Conservation (phyloP, 2,888 invertebrate species). For the Alentia gelatinosa region DNA sequence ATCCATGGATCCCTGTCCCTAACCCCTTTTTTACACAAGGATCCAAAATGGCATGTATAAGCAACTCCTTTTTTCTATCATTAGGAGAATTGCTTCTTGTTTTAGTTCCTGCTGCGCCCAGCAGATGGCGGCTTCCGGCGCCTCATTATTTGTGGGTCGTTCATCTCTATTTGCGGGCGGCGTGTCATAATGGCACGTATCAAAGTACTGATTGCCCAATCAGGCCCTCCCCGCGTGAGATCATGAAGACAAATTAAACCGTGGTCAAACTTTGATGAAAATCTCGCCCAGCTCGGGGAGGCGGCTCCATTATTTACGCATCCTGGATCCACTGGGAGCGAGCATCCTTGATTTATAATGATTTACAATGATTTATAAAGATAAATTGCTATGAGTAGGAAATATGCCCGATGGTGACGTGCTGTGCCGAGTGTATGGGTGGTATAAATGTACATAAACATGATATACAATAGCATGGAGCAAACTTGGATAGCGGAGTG, state of each 20-base stretch:
- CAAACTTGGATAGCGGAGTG: background rate
- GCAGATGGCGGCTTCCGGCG: background rate
- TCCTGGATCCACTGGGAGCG: background rate
- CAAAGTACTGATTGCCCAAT: background rate
- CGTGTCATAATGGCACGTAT: background rate
- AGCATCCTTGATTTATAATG: background rate
- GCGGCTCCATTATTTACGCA: slow-evolving; percentile 1
- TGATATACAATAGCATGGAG: background rate
- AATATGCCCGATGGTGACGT: background rate
- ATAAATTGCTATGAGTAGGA: background rate
- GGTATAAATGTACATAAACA: background rate
- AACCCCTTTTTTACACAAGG: background rate
- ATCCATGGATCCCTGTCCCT: background rate
- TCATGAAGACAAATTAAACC: slow-evolving; percentile 11
- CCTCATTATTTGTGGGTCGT: background rate
- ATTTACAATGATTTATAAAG: background rate
- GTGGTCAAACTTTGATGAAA: slow-evolving; percentile 1
- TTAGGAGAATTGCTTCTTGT: background rate
- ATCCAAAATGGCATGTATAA: background rate
- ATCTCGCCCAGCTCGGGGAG: background rate
- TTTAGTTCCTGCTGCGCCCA: background rate
- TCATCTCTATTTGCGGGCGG: background rate
- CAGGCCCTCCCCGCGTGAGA: background rate
- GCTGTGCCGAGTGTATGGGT: background rate
- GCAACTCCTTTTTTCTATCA: background rate